These are phyloP conservation scores for Rhabdomys dilectus DNA, from an alignment of 2,113 vertebrate species.

Conservation along the genomic window DNA sequence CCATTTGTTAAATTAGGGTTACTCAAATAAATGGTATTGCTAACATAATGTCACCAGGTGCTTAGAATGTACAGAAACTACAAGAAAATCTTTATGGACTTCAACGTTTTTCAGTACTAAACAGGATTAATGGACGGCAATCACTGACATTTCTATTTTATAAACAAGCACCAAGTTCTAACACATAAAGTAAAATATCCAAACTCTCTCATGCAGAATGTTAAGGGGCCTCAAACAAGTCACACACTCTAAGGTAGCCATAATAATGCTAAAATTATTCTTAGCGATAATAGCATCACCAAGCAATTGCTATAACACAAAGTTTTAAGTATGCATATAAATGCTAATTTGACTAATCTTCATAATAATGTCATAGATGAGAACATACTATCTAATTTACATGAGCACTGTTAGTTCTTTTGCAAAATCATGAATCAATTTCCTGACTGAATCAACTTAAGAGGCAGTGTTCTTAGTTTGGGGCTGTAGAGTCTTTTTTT, in stretches of 20 bases:
- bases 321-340: background rate
- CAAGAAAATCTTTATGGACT: background rate
- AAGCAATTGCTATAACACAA: background rate
- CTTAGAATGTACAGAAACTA: background rate
- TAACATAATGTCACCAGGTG: background rate
- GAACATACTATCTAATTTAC: background rate
- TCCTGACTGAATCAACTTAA: background rate
- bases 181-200: background rate
- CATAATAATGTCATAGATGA: background rate
- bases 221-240: background rate
- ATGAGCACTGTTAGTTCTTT: background rate
- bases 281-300: background rate
- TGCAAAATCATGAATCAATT: background rate
- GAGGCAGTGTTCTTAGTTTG: background rate
- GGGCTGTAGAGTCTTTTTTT: background rate
- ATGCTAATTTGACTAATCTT: background rate
- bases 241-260: background rate
- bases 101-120: background rate
- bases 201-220: background rate
- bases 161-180: background rate
- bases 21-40: background rate
- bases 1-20: conserved; percentile 1
- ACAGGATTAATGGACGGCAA: background rate
- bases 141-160: background rate
- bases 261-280: background rate